Evolutionary conservation across 2,888 invertebrate species (phyloP), one percentile per base, ranked within the genome.

Genomic region (Bugula neritina): DNA sequence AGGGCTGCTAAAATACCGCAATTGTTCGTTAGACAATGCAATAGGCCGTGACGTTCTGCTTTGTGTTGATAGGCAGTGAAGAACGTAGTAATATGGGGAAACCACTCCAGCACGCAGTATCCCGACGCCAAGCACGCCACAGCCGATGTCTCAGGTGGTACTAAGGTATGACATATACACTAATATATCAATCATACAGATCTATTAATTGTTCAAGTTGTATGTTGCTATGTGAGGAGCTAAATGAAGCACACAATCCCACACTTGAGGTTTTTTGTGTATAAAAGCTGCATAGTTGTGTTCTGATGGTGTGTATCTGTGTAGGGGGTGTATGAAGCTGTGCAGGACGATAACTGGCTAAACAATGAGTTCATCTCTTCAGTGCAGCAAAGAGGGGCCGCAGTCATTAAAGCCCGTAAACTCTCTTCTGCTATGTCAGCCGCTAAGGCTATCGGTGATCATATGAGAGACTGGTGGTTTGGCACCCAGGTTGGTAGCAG

Each of bases 361-460:
- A 90, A 91, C 78, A 89, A 88, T 58, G 87, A 88, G 1, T 99
- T 99, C 84, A 89, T 98, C 52, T 88, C 85, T 75, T 93, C 90
- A 54, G 95, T 99, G 3, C 99, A 99, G 85, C 96, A 94, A 83
- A 90, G 99, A 76, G 99, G 99, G 57, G 98, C 94, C 69, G 93
- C 95, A 70, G 97, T 99, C 3, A 99, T 99, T 80, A 91, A 92
- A 54, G 96, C 96, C 0, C 90, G 99, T 72, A 97, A 98, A 86
- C 91, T 99, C 90, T 97, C 97, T 0, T 97, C 97, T 1, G 99
- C 99, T 1, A 92, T 99, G 90, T 97, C 97, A 35, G 99, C 99
- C 1, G 98, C 99, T 25, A 99, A 99, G 86, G 98, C 99, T 34
- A 96, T 97, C 35, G 92, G 92, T 76, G 98, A 99, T 85, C 98